These are phyloP conservation scores for Cydia pomonella DNA, from an alignment of 1,140 invertebrate species.

Conservation along the genomic window DNA sequence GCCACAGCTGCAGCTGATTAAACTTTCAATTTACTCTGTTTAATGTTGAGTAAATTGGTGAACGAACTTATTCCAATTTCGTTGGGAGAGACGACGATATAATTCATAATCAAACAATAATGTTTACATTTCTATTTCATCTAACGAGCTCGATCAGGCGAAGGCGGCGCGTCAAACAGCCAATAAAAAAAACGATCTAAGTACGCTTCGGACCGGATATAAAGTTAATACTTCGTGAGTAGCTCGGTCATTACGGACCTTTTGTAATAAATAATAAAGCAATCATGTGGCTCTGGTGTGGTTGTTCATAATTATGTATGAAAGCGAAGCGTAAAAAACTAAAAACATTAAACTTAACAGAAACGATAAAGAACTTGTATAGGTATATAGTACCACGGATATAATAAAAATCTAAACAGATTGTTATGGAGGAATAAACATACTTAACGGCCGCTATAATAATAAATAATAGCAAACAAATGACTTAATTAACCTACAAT, in stretches of 20 bases:
- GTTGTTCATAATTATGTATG: too few species aligned
- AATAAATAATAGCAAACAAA: neutral
- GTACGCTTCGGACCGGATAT: neutral
- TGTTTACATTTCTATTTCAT: constrained; percentile 12
- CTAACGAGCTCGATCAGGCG: constrained; percentile 8
- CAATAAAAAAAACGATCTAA: constrained; percentile 2
- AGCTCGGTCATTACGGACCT: neutral
- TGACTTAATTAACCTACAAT: neutral
- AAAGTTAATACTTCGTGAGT: constrained; percentile 10
- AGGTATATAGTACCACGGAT: neutral
- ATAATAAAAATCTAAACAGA: neutral
- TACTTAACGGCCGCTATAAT: constrained; percentile 50
- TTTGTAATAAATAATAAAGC: neutral
- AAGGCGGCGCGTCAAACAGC: constrained; percentile 5
- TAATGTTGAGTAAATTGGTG: too few species aligned
- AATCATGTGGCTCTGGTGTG: neutral
- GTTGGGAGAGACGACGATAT: neutral
- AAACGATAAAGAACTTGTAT: neutral
- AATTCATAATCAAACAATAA: constrained; percentile 9
- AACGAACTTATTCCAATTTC: too few species aligned
- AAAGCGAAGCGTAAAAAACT: too few species aligned
- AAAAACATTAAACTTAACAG: too few species aligned
- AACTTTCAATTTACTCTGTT: too few species aligned
- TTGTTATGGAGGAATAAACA: constrained; percentile 57
- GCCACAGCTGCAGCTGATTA: too few species aligned